Evolutionary conservation across 2,888 invertebrate genomes (phyloP).

Genomic region (Tridacna crocea): DNA sequence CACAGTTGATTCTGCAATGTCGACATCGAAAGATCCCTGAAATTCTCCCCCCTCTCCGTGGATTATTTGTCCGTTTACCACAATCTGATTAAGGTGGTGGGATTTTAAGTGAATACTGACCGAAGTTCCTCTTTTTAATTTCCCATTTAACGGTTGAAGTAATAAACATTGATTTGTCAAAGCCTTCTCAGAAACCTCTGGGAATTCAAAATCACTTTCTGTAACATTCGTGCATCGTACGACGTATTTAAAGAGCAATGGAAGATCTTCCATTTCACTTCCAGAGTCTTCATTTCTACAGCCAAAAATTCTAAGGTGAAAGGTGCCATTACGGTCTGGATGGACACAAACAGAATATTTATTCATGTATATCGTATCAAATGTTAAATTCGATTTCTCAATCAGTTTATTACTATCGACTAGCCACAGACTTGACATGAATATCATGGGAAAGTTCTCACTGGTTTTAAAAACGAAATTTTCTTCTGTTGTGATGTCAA

Average conservation of each 20-base stretch:
- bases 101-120: constrained; percentile 35
- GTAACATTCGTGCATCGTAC: constrained; percentile 33
- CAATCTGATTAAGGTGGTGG: constrained; percentile 30
- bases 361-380: constrained; percentile 16
- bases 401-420: constrained; percentile 4
- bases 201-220: constrained; percentile 36
- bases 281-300: constrained; percentile 3
- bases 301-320: constrained; percentile 40
- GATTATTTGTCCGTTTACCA: constrained; percentile 20
- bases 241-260: constrained; percentile 37
- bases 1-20: constrained; percentile 8
- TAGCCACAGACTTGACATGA: constrained; percentile 11
- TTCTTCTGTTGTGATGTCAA: constrained; percentile 18
- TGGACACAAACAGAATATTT: constrained; percentile 29
- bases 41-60: constrained; percentile 28
- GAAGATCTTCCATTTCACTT: constrained; percentile 1
- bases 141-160: constrained; percentile 30
- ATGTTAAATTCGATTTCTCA: constrained; percentile 21
- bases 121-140: constrained; percentile 25
- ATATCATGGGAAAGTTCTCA: not conserved
- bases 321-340: constrained; percentile 34
- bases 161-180: constrained; percentile 27
- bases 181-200: constrained; percentile 20
- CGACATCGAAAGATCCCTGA: constrained; percentile 25
- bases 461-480: constrained; percentile 9